Base-by-base conservation (phyloP, 1,140 invertebrate species). In the Pollicipes pollicipes region DNA sequence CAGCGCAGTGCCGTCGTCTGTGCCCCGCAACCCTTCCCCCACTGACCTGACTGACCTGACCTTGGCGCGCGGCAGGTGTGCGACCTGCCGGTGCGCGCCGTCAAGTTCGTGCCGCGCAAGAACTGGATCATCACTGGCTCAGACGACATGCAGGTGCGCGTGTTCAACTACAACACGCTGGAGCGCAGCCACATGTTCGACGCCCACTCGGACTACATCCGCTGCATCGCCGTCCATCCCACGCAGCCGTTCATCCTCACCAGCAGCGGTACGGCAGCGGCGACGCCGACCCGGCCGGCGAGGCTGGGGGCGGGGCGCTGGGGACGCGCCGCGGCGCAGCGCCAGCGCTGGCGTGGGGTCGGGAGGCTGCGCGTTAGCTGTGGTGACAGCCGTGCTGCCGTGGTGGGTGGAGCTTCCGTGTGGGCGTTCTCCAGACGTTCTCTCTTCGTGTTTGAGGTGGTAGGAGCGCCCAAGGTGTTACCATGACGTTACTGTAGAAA, bases 91-190 rank as follows among this genome's bases (percentile, higher is more conserved):
- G 96, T 99, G 0, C 82, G 97, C 76, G 88, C 93, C 6, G 94
- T 93, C 0, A 93, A 93, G 76, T 99, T 99, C 83, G 90, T 99
- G 21, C 88, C 94, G 0, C 84, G 97, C 30, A 99, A 99, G 78
- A 98, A 98, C 80, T 99, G 97, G 97, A 88, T 99, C 30, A 87
- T 99, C 35, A 95, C 93, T 21, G 97, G 97, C 37, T 98, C 96
- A 0, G 95, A 95, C 87, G 94, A 95, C 78, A 92, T 93, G 88
- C 89, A 91, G 79, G 88, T 99, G 29, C 84, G 96, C 71, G 88
- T 98, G 13, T 99, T 95, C 80, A 99, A 99, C 81, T 99, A 99
- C 81, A 99, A 99, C 79, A 99, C 97, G 0, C 79, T 98, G 72
- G 97, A 99, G 78, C 82, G 94, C 75, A 89, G 97, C 0, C 93